Conservation (phyloP, 2,113 vertebrate genomes). For the Lagopus leucura region DNA sequence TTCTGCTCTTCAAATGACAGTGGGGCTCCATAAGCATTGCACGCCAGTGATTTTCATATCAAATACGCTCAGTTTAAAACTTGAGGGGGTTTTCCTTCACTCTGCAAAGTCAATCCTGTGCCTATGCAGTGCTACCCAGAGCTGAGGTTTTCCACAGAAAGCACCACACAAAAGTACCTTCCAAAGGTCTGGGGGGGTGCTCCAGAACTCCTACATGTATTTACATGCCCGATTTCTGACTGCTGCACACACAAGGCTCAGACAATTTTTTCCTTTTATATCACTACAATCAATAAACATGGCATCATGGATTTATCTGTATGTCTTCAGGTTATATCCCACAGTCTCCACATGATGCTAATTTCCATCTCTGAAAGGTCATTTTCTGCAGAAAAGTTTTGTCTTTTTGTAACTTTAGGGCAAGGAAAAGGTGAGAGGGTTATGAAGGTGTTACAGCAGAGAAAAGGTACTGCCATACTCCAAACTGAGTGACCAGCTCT, state of each 20-base stretch:
- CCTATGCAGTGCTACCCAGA: neutral
- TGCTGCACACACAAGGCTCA: neutral
- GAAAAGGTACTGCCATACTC: slow-evolving; percentile 1
- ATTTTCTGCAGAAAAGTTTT: slow-evolving; percentile 3
- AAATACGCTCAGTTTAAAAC: neutral
- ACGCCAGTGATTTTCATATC: neutral
- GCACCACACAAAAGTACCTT: fast-evolving
- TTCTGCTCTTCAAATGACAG: slow-evolving; percentile 2
- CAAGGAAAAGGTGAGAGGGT: slow-evolving; percentile 27
- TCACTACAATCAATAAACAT: neutral
- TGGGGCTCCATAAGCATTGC: neutral
- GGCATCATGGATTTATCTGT: neutral
- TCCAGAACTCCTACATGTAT: neutral
- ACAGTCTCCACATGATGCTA: neutral
- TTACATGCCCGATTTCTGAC: neutral
- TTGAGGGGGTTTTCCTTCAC: fast-evolving
- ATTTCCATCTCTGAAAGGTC: neutral
- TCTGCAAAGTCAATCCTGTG: neutral
- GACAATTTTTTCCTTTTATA: neutral
- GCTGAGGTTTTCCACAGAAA: neutral
- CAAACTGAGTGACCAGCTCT: slow-evolving; percentile 45
- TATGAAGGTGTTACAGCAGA: slow-evolving; percentile 41
- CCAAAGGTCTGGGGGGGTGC: neutral
- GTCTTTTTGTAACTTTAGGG: neutral
- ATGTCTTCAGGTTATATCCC: neutral